Base-by-base conservation (phyloP, 2,797 vertebrate genomes). In the Pseudochromis fuscus region DNA sequence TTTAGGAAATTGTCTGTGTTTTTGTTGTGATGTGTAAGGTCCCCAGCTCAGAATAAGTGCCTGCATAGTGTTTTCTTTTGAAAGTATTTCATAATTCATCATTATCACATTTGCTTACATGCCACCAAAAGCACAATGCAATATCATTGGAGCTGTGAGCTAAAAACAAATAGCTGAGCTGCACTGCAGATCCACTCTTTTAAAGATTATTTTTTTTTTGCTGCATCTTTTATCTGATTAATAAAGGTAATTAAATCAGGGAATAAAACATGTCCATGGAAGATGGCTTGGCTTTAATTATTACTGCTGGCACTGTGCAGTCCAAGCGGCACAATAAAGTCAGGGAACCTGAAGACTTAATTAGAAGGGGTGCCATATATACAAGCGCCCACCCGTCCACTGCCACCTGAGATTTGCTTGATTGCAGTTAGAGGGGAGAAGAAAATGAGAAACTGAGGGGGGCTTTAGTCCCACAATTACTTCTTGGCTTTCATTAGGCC, bases 231-330 rank as follows among this genome's bases (percentile, higher is more conserved):
- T 72, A 55, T 84, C 72, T 89, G 89, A 93, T 93, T 94, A 92
- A 93, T 92, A 94, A 91, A 92, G 81, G 83, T 85, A 92, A 94
- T 94, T 92, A 91, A 94, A 94, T 92, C 86, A 91, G 84, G 72
- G 82, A 83, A 84, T 90, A 87, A 91, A 90, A 87, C 78, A 82
- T 88, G 87, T 88, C 86, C 75, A 81, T 87, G 83, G 72, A 85
- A 77, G 57, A 80, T 63, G 80, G 64, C 81, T 86, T 84, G 73
- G 74, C 84, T 91, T 88, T 94, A 93, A 93, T 94, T 90, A 93
- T 85, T 89, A 90, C 88, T 76, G 84, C 76, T 82, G 88, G 88
- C 86, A 81, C 74, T 64, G 62, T 46, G 35, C 79, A 82, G 89
- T 88, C 87, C 75, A 52, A 87, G 75, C 81, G 67, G 83, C 71